These are phyloP conservation scores for Strigops habroptila DNA, from an alignment of 2,113 vertebrate genomes.

Conservation along the genomic window DNA sequence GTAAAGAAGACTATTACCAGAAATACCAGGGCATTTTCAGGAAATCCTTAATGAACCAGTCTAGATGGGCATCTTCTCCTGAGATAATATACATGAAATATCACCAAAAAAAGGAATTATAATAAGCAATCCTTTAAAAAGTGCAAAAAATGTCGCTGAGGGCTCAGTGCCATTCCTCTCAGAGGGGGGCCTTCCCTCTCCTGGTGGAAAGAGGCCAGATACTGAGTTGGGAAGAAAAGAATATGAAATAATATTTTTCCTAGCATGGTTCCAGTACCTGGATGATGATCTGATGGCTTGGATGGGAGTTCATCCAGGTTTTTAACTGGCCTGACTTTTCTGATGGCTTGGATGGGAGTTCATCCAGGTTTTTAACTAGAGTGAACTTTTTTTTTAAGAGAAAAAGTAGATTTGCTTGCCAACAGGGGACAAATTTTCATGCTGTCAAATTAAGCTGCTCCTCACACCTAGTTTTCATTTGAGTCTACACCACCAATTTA, in stretches of 20 bases:
- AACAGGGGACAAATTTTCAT: constrained; percentile 16
- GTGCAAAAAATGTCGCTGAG: neutral
- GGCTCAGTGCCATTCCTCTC: constrained; percentile 34
- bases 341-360: constrained; percentile 1
- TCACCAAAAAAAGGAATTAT: neutral
- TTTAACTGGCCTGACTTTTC: neutral
- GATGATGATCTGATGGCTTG: constrained; percentile 49
- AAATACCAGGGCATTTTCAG: neutral
- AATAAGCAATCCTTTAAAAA: neutral
- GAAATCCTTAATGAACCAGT: neutral
- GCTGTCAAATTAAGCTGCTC: constrained; percentile 39
- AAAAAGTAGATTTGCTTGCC: constrained; percentile 9
- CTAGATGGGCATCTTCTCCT: neutral
- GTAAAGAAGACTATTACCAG: neutral
- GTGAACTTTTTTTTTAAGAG: neutral
- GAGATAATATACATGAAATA: neutral
- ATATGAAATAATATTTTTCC: constrained; percentile 66
- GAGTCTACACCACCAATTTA: neutral
- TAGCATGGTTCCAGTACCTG: constrained; percentile 57
- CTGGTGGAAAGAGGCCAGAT: constrained; percentile 44
- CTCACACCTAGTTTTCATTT: constrained; percentile 28
- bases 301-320: constrained; percentile 9
- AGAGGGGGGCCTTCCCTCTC: constrained; percentile 40
- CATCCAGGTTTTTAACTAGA: constrained; percentile 2
- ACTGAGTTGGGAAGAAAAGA: constrained; percentile 46